Evolutionary conservation across 2,113 vertebrate genomes (phyloP).

Genomic region (Colistium nudipinnis): DNA sequence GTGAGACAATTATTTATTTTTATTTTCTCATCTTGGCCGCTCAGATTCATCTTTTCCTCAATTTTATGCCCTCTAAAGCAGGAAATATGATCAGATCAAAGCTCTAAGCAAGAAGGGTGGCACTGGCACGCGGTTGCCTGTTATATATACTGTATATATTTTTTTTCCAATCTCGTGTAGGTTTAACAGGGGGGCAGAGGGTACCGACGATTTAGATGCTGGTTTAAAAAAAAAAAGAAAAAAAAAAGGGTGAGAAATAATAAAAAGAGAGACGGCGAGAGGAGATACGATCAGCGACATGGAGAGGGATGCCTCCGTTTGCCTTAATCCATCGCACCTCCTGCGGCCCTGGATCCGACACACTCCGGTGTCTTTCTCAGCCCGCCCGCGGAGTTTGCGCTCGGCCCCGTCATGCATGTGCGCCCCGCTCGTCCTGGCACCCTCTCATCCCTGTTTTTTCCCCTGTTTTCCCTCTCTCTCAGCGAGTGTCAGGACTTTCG

Average conservation of each 20-base stretch:
- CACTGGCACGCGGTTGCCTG: conserved; percentile 4
- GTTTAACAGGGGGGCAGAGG: conserved; percentile 25
- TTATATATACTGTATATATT: no score
- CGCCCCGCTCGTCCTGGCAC: conserved; percentile 38
- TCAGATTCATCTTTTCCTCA: conserved; percentile 10
- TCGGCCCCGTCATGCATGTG: conserved; percentile 60
- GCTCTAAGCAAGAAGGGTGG: background rate
- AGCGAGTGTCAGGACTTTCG: conserved; percentile 38
- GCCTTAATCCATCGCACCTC: conserved; percentile 72
- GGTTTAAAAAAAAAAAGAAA: conserved; percentile 8
- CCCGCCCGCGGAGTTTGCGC: conserved; percentile 21
- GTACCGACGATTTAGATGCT: conserved; percentile 6
- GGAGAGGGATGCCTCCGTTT: conserved; percentile 48
- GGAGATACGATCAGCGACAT: conserved; percentile 28
- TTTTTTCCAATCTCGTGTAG: conserved; percentile 23
- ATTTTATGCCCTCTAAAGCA: conserved; percentile 13
- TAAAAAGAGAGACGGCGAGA: background rate
- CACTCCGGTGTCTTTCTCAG: conserved; percentile 45
- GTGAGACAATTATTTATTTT: conserved; percentile 2
- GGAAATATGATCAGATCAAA: conserved; percentile 5
- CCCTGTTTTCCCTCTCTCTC: conserved; percentile 41
- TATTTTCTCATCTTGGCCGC: conserved; percentile 5
- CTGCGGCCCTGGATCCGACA: conserved; percentile 63
- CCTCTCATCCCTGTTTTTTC: conserved; percentile 53
- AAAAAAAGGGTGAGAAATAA: background rate